A percentile compares a stretch with the other conserved stretches of the same genome.
Evolutionary conservation across 2,888 invertebrate genomes (phyloP).

Genomic region (Eledona agricola): DNA sequence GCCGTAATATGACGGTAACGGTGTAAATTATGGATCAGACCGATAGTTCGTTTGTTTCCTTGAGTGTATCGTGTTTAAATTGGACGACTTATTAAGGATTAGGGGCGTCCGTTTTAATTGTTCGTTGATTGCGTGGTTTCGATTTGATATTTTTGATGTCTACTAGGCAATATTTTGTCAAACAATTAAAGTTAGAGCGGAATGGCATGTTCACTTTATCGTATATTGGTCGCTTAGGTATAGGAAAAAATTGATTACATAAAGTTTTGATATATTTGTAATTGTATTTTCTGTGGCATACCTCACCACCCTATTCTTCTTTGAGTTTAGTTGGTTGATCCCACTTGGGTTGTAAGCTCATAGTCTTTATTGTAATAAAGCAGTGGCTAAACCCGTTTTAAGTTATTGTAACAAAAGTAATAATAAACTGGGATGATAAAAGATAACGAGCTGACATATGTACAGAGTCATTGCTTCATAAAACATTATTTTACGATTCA

Average conservation of each 20-base stretch:
- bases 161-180: slow-evolving; percentile 4
- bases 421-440: slow-evolving; percentile 15
- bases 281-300: too few relatives aligned
- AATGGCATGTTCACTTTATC: too few relatives aligned
- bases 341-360: too few relatives aligned
- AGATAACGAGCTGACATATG: slow-evolving; percentile 13
- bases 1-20: slow-evolving; percentile 16
- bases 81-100: slow-evolving; percentile 25
- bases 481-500: slow-evolving; percentile 20
- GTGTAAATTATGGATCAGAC: slow-evolving; percentile 20
- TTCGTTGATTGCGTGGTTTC: slow-evolving; percentile 17
- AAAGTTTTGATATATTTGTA: too few relatives aligned
- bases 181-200: slow-evolving; percentile 8
- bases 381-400: slow-evolving; percentile 12
- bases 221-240: too few relatives aligned
- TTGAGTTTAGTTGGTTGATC: too few relatives aligned
- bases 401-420: slow-evolving; percentile 1
- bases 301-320: too few relatives aligned
- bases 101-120: slow-evolving; percentile 30
- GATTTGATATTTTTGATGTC: slow-evolving; percentile 17
- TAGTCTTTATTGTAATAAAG: slow-evolving; percentile 11
- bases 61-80: slow-evolving; percentile 28
- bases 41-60: slow-evolving; percentile 20
- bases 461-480: slow-evolving; percentile 15
- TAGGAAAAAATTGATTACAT: too few relatives aligned